Base-by-base conservation (phyloP, 2,797 vertebrate genomes). In the Myotis planiceps region DNA sequence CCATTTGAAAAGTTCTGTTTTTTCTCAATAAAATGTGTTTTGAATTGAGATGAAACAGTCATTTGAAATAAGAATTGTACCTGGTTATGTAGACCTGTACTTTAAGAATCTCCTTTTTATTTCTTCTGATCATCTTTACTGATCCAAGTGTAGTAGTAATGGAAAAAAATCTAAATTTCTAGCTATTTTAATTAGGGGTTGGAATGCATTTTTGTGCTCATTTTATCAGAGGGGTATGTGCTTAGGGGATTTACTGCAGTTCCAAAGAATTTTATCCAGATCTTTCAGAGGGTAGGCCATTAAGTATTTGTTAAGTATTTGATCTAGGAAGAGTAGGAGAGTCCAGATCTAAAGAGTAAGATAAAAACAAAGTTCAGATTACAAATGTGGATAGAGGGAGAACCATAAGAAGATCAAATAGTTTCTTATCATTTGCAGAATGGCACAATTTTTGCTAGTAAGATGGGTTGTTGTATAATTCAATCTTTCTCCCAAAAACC, bases 71-170 rank as follows among this genome's bases (percentile, higher is more conserved):
- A 90, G 21, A n/a, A 58, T 79, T 95, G 29, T 14, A 84, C 51
- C 13, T 76, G 88, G 29, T 60, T 76, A 47, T 92, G 1, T 23
- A 91, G 42, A 71, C 1, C 60, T 78, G 2, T 69, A 29, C 51
- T 84, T 92, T 55, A 75, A 80, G 29, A 88, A 12, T 45, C 19
- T 76, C 55, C 58, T 58, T 63, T 68, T 25, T 66, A 21, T 58
- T 47, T 21, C 14, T 79, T 85, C n/a, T 71, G 18, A 85, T 72
- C 87, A 88, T 94, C 12, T 76, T 6, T 47, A 88, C 3, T 92
- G 45, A 92, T 92, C 39, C 71, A 74, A 96, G 34, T 90, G 1
- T 85, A 92, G 25, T 15, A 87, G n/a, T 83, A 84, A 85, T 78
- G 23, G 9, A 9, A 82, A 14, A 60, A 79, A 87, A 51, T 53